Evolutionary conservation across 2,888 invertebrate genomes (phyloP), one percentile per base, ranked within the genome.

Genomic region (Pammene fasciana): DNA sequence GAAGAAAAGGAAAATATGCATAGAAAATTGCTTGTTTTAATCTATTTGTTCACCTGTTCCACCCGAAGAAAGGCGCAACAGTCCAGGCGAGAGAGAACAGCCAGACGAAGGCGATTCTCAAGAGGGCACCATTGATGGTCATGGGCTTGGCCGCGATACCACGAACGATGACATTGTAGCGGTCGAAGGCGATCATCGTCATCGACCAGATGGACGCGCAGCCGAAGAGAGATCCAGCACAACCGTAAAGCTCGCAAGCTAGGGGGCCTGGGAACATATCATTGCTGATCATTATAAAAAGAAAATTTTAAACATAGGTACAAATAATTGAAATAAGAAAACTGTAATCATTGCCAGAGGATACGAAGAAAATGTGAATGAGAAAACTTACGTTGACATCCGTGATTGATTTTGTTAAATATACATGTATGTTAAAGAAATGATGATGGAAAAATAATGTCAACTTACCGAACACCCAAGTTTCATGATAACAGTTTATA

Each of bases 91-190:
- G 80, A 4, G 95, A 93, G 87, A 95, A 95, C 0, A 90, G 68
- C 96, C 97, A 97, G 67, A 96, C 94, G 55, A 93, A 86, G 6
- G 95, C 80, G 75, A 97, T 95, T 81, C 96, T 94, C 46, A 95
- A 80, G 72, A 96, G 85, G 11, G 96, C 96, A 68, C 94, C 94
- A 76, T 95, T 95, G 76, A 94, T 95, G 65, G 95, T 95, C 92
- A 97, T 91, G 48, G 96, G 96, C 78, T 95, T 94, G 13, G 95
- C 97, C 55, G 96, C 94, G 76, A 97, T 90, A 71, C 96, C 96
- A 85, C 96, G 96, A 41, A 97, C 97, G 82, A 97, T 97, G 71
- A 97, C 97, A 83, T 96, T 96, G 93, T 97, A 97, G 76, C 97
- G 93, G 85, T 97, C 97, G 79, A 96, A 92, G 61, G 97, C 96